A percentile compares a stretch with the other conserved stretches of the same genome.
Evolutionary conservation across 2,888 invertebrate species (phyloP).

Genomic region (Caenorhabditis afra): DNA sequence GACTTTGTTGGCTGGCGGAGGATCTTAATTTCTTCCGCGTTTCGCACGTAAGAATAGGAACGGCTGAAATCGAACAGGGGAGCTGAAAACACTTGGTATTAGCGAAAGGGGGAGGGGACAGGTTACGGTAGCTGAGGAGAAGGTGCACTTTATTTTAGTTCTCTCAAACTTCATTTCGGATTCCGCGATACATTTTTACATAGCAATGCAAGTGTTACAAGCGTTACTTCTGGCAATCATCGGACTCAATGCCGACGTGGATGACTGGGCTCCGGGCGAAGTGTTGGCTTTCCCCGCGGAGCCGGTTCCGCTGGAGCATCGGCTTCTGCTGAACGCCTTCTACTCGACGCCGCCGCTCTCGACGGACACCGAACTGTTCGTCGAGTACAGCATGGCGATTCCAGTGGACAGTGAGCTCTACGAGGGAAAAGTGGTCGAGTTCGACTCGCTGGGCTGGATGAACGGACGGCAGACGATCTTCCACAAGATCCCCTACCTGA

Average conservation of each 20-base stretch:
- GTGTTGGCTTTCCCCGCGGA: no score
- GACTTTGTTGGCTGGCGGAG: conserved; percentile 3
- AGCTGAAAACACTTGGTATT: no score
- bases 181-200: no score
- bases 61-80: no score
- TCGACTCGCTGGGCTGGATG: conserved; percentile 20
- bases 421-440: conserved; percentile 27
- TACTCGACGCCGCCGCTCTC: conserved; percentile 24
- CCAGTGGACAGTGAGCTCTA: neutral
- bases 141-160: no score
- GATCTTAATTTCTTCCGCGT: no score
- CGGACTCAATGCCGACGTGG: no score
- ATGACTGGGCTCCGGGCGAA: no score
- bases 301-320: neutral
- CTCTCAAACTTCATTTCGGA: neutral
- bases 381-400: neutral
- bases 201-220: neutral
- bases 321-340: conserved; percentile 16
- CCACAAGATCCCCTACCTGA: conserved; percentile 53
- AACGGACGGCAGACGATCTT: conserved; percentile 34
- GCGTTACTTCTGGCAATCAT: neutral
- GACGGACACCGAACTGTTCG: conserved; percentile 10
- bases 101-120: no score
- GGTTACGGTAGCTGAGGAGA: neutral
- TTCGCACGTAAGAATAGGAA: no score